A percentile compares a stretch with the other conserved stretches of the same genome.
These are phyloP conservation scores for Miichthys miiuy DNA, from an alignment of 2,797 vertebrate genomes.

Conservation along the genomic window DNA sequence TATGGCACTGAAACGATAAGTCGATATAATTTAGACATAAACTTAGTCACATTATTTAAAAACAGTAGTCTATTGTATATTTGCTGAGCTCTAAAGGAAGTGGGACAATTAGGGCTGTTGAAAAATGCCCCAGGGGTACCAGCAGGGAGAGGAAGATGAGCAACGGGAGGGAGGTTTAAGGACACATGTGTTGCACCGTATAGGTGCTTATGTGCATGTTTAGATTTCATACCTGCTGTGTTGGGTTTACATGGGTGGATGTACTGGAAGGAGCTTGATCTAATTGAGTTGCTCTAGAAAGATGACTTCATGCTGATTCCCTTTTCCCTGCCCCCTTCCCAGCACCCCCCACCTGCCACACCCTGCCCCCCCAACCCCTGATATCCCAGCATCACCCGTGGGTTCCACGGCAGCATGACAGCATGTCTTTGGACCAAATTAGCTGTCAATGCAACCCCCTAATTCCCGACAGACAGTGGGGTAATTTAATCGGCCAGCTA, in stretches of 20 bases:
- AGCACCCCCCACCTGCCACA: slow-evolving; percentile 37
- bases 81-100: neutral
- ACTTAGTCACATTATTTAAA: neutral
- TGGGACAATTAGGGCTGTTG: neutral
- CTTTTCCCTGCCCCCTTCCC: slow-evolving; percentile 30
- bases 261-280: slow-evolving; percentile 58
- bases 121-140: slow-evolving; percentile 6
- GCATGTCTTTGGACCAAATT: slow-evolving; percentile 65
- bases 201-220: neutral
- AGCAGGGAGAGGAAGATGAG: slow-evolving; percentile 19
- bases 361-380: slow-evolving; percentile 25
- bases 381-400: slow-evolving; percentile 45
- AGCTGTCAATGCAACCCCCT: slow-evolving; percentile 64
- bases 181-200: neutral
- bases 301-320: slow-evolving; percentile 81
- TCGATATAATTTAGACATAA: neutral
- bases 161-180: neutral
- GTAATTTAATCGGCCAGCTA: slow-evolving; percentile 75
- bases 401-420: slow-evolving; percentile 56
- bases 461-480: slow-evolving; percentile 66
- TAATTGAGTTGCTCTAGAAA: slow-evolving; percentile 70
- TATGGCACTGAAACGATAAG: neutral
- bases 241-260: slow-evolving; percentile 21
- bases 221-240: slow-evolving; percentile 47
- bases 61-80: neutral